Percentiles rank a stretch among this genome's conserved stretches.
Evolutionary conservation across 2,797 vertebrate genomes (phyloP).

Genomic region (Threskiornis aethiopicus): DNA sequence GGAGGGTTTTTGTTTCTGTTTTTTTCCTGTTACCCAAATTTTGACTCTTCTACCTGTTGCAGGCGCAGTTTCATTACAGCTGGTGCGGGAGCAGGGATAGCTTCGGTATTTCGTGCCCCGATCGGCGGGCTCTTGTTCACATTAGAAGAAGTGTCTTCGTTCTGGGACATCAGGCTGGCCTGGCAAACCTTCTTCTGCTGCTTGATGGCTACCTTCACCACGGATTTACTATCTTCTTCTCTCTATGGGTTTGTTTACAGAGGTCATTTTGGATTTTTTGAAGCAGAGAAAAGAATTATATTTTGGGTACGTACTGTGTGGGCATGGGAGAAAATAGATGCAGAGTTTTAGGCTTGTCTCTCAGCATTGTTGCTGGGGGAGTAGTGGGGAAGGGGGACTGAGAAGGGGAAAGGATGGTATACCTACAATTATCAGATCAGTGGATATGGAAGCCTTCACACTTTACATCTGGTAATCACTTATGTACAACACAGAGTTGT

Average conservation of each 20-base stretch:
- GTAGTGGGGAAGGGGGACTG: not conserved
- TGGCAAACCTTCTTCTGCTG: constrained; percentile 68
- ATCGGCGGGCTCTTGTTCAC: constrained; percentile 36
- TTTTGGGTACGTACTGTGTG: constrained; percentile 32
- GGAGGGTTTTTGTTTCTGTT: rapidly evolving
- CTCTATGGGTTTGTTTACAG: constrained; percentile 32
- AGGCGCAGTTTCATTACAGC: constrained; percentile 42
- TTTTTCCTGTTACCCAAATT: not conserved
- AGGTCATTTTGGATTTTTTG: constrained; percentile 61
- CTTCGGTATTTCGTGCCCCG: constrained; percentile 19
- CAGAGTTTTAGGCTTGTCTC: not conserved
- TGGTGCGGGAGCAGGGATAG: constrained; percentile 18
- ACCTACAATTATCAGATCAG: not conserved
- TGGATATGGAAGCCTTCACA: not conserved
- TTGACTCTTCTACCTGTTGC: not conserved
- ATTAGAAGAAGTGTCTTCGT: constrained; percentile 49
- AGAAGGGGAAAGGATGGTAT: not conserved
- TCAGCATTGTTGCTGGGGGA: not conserved
- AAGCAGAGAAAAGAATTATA: constrained; percentile 54
- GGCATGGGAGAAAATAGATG: not conserved
- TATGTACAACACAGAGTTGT: not conserved
- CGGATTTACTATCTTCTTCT: constrained; percentile 47
- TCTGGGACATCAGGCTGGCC: constrained; percentile 53
- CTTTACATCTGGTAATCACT: not conserved
- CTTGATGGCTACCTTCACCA: constrained; percentile 52